Evolutionary conservation across 2,113 vertebrate genomes (phyloP).

Genomic region (Chaetops frenatus): DNA sequence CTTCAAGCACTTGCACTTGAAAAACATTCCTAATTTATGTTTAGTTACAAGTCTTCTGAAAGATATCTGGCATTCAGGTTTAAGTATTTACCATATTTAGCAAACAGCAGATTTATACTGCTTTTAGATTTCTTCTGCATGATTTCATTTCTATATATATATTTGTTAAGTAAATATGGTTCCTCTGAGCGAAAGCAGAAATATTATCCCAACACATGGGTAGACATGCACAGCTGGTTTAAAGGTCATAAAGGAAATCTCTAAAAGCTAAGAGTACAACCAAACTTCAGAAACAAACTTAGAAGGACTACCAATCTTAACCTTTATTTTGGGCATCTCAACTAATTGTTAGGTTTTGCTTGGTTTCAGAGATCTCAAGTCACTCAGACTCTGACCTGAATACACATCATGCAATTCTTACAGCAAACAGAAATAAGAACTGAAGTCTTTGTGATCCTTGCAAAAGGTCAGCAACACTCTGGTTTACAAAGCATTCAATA

Average conservation of each 20-base stretch:
- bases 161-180: not conserved
- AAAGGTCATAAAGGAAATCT: not conserved
- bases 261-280: not conserved
- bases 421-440: not conserved
- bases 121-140: not conserved
- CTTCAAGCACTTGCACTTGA: not conserved
- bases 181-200: not conserved
- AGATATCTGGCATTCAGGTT: not conserved
- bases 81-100: not conserved
- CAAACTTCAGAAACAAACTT: not conserved
- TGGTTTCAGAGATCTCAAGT: not conserved
- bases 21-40: not conserved
- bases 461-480: not conserved
- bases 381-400: not conserved
- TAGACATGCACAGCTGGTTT: not conserved
- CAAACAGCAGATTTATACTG: not conserved
- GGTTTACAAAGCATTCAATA: not conserved
- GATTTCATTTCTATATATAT: constrained; percentile 2
- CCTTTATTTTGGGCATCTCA: not conserved
- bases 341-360: not conserved
- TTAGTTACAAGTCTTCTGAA: not conserved
- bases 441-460: not conserved
- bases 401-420: not conserved
- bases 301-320: not conserved
- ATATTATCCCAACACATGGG: not conserved